phyloP scores from a whole-genome alignment of 1,140 invertebrate species.

The Plodia interpunctella region DNA sequence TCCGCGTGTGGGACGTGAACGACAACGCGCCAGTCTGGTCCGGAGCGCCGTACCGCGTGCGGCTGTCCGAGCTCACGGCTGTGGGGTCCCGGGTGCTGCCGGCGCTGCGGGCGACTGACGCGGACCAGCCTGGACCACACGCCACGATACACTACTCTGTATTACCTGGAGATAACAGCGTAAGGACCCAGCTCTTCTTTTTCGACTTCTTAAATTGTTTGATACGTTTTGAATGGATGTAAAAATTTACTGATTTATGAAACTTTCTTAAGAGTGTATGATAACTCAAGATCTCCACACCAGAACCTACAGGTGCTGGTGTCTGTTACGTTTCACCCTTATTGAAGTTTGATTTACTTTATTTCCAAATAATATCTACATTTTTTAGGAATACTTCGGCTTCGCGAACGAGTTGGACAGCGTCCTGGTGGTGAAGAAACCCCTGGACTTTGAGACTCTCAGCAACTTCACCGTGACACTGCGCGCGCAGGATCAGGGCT shows the following conservation, averaged over 20 bases:
- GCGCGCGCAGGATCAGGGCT: conserved; percentile 90
- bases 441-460: conserved; percentile 90
- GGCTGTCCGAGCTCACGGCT: conserved; percentile 92
- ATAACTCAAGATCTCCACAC: too few species aligned
- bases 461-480: conserved; percentile 89
- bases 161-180: conserved; percentile 67
- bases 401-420: conserved; percentile 93
- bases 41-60: conserved; percentile 88
- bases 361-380: too few species aligned
- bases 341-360: too few species aligned
- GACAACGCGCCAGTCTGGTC: conserved; percentile 92
- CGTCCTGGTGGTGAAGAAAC: conserved; percentile 86
- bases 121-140: conserved; percentile 92
- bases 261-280: too few species aligned
- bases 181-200: neutral
- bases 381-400: conserved; percentile 83
- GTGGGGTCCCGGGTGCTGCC: conserved; percentile 87
- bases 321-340: too few species aligned
- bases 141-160: conserved; percentile 92
- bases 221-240: too few species aligned
- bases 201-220: conserved; percentile 35
- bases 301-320: too few species aligned
- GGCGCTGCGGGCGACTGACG: conserved; percentile 85
- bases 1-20: conserved; percentile 94
- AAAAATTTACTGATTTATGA: too few species aligned